Evolutionary conservation across 2,888 invertebrate species (phyloP), one percentile per base, ranked within the genome.

Genomic region (Electrophaes corylata): DNA sequence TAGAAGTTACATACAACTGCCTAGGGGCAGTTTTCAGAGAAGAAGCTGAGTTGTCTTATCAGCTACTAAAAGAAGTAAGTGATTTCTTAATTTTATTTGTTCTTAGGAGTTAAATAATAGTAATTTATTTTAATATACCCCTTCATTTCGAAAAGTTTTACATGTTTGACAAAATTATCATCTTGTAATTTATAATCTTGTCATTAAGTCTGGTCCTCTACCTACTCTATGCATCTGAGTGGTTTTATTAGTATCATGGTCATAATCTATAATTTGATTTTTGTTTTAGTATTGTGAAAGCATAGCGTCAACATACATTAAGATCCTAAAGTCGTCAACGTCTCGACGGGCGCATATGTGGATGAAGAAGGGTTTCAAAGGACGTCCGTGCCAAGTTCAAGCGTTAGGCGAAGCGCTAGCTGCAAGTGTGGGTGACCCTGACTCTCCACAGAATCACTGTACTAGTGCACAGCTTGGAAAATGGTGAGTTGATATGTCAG

Each of bases 221-320:
- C n/a, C n/a, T n/a, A n/a, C n/a, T n/a, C n/a, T n/a, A n/a, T n/a
- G n/a, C n/a, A n/a, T n/a, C n/a, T n/a, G n/a, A n/a, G n/a, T n/a
- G n/a, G n/a, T n/a, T n/a, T n/a, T n/a, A n/a, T n/a, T n/a, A n/a
- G n/a, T n/a, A n/a, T n/a, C n/a, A n/a, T n/a, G n/a, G n/a, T n/a
- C n/a, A n/a, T n/a, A n/a, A n/a, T n/a, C n/a, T 20, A 20, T 20
- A 5, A 6, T 4, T 5, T 26, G 26, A 26, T n/a, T n/a, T 39
- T 8, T 18, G 19, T 51, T 48, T 3, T 86, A 95, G 93, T 96
- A 95, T 77, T 94, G 96, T 62, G 95, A 95, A 78, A 94, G 95
- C 64, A 94, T 96, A 71, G 94, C 96, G 0, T 95, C 95, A 26
- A 95, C 96, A 0, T 96, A 95, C 76, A 93, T 96, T 79, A 94